Evolutionary conservation across 2,113 vertebrate genomes (phyloP).

Genomic region (Pelodiscus sinensis): DNA sequence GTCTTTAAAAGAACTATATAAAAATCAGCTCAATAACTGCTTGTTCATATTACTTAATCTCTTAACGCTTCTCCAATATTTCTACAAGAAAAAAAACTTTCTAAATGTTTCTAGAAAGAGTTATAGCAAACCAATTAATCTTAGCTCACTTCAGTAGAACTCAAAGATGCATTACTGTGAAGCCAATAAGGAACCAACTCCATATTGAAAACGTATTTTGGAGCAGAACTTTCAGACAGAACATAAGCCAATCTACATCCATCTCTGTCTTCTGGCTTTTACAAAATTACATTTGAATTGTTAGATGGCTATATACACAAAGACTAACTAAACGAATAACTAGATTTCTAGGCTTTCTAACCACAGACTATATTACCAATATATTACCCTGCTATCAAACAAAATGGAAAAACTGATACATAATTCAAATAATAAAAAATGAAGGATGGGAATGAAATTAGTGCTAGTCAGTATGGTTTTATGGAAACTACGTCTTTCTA

Average conservation of each 20-base stretch:
- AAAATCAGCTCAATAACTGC: not conserved
- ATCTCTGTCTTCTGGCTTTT: not conserved
- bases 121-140: not conserved
- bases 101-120: not conserved
- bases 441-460: not conserved
- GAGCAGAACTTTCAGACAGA: not conserved
- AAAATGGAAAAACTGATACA: not conserved
- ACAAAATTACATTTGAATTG: not conserved
- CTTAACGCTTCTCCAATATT: not conserved
- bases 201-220: not conserved
- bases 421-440: not conserved
- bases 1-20: not conserved
- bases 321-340: not conserved
- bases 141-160: not conserved
- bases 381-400: not conserved
- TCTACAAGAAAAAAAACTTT: not conserved
- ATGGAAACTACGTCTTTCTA: not conserved
- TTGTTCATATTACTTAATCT: not conserved
- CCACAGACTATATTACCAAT: not conserved
- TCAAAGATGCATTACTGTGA: not conserved
- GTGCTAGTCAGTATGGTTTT: not conserved
- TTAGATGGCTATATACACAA: not conserved
- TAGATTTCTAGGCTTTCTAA: not conserved
- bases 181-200: not conserved
- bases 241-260: not conserved